Percentiles rank a stretch among this genome's conserved stretches.
Conservation (phyloP, 2,888 invertebrate genomes). For the Cosmia trapezina region DNA sequence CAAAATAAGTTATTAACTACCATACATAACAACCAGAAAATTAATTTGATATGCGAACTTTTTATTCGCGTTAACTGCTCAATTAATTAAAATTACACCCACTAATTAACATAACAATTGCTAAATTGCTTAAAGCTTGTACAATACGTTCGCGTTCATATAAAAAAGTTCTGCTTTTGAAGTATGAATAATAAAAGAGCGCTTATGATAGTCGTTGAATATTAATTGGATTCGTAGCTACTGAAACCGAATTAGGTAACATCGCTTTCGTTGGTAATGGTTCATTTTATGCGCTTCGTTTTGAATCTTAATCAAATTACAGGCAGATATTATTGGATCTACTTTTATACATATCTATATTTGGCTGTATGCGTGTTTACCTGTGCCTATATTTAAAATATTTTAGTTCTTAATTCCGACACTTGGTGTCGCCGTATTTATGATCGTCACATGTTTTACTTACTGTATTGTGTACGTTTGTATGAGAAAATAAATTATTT, state of each 20-base stretch:
- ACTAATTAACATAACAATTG: conserved; percentile 27
- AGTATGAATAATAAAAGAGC: conserved; percentile 46
- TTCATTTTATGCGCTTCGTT: background rate
- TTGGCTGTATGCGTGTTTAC: background rate
- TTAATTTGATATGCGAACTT: conserved; percentile 36
- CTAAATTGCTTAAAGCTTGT: conserved; percentile 41
- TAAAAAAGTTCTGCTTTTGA: conserved; percentile 1
- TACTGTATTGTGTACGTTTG: background rate
- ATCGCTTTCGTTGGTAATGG: background rate
- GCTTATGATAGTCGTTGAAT: background rate
- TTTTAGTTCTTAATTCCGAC: background rate
- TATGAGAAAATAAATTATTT: background rate
- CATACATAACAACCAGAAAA: conserved; percentile 4
- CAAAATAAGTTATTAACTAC: background rate
- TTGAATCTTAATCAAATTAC: background rate
- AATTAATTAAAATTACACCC: conserved; percentile 47
- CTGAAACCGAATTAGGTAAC: too few species aligned
- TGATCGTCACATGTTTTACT: background rate
- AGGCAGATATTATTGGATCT: background rate
- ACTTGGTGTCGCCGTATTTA: background rate
- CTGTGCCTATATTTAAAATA: background rate
- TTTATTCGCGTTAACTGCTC: conserved; percentile 29
- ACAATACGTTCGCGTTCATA: conserved; percentile 8
- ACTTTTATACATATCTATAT: background rate
- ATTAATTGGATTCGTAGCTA: background rate